Conservation (phyloP, 2,797 vertebrate species). For the Mormyrops attenuatus region DNA sequence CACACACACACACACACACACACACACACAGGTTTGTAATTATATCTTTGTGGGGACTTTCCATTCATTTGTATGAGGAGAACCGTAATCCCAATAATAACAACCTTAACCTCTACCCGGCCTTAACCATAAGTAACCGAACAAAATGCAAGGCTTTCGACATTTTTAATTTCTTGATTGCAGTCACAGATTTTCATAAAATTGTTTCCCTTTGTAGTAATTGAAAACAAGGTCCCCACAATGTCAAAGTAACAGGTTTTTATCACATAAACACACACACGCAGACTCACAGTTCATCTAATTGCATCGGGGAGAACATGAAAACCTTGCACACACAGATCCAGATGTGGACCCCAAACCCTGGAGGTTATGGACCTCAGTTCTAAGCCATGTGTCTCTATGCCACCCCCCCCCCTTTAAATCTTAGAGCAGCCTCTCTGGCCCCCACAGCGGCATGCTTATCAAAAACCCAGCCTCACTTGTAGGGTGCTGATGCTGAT, state of each 20-base stretch:
- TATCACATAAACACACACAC: background rate
- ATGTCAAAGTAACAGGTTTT: background rate
- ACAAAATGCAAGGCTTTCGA: background rate
- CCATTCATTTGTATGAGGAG: background rate
- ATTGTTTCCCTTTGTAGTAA: background rate
- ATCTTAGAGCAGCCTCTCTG: background rate
- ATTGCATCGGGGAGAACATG: background rate
- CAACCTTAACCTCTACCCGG: background rate
- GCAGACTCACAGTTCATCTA: background rate
- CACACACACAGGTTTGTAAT: background rate
- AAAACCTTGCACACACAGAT: background rate
- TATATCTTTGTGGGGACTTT: background rate
- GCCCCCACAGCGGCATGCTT: background rate
- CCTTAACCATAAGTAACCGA: background rate
- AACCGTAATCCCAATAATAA: background rate
- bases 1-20: background rate
- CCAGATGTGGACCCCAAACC: background rate
- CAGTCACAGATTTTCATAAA: background rate
- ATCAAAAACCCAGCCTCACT: background rate
- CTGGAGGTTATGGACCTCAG: background rate
- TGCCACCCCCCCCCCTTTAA: background rate
- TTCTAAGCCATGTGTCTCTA: background rate
- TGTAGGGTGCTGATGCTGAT: background rate
- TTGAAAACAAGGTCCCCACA: background rate
- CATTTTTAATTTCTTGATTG: background rate